Evolutionary conservation across 1,140 invertebrate genomes (phyloP).

Genomic region (Drosophila cardini): DNA sequence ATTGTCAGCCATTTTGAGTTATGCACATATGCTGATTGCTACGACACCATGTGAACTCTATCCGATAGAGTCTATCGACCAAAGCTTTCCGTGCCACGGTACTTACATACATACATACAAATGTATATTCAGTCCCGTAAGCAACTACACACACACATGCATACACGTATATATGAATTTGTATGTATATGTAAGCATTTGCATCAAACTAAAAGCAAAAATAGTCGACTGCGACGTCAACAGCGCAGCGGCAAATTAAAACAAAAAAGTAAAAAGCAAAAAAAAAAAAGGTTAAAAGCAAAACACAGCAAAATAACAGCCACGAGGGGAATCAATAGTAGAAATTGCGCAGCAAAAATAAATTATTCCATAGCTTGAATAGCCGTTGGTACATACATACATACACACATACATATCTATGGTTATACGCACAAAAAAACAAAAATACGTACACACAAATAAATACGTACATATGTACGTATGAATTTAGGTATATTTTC

Average conservation of each 20-base stretch:
- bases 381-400: slow-evolving; percentile 56
- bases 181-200: not conserved
- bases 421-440: slow-evolving; percentile 15
- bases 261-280: slow-evolving; percentile 42
- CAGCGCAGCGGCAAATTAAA: slow-evolving; percentile 28
- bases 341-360: slow-evolving; percentile 78
- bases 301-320: slow-evolving; percentile 23
- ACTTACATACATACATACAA: not conserved
- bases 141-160: not conserved
- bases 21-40: not conserved
- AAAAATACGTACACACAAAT: slow-evolving; percentile 1
- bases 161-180: not conserved
- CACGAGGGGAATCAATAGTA: slow-evolving; percentile 61
- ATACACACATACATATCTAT: slow-evolving; percentile 8
- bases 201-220: slow-evolving; percentile 20
- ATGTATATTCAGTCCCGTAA: slow-evolving; percentile 15
- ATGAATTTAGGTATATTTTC: slow-evolving; percentile 24
- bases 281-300: slow-evolving; percentile 52
- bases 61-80: not conserved
- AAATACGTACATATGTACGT: slow-evolving; percentile 32
- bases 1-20: slow-evolving; percentile 21
- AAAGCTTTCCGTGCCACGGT: slow-evolving; percentile 7
- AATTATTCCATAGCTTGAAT: slow-evolving; percentile 70
- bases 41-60: not conserved
- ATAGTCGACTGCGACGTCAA: slow-evolving; percentile 25